Conservation (phyloP, 2,888 invertebrate species). For the Stictocephala bisonia region DNA sequence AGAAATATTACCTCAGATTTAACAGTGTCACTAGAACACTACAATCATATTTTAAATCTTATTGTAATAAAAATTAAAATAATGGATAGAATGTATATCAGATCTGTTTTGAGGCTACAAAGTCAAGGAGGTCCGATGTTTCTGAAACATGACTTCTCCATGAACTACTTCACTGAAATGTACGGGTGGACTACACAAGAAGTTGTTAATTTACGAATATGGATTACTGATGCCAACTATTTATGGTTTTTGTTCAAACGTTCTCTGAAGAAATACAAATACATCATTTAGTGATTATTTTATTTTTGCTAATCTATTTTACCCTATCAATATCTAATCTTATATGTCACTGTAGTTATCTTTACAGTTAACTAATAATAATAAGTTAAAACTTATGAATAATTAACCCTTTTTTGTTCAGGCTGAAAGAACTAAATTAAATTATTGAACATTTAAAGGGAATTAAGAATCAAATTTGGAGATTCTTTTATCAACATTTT, state of each 20-base stretch:
- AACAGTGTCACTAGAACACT: conserved; percentile 8
- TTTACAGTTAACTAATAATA: no score
- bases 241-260: conserved; percentile 18
- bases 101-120: conserved; percentile 12
- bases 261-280: not conserved
- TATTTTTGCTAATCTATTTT: no score
- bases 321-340: no score
- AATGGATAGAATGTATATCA: conserved; percentile 12
- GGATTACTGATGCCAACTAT: conserved; percentile 16
- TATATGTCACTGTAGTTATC: no score
- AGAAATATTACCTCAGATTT: not conserved
- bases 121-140: conserved; percentile 1
- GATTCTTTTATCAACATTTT: no score
- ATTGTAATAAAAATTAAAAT: conserved; percentile 22
- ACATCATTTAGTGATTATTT: no score
- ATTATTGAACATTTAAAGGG: no score
- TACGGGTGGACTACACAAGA: conserved; percentile 11
- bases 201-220: not conserved
- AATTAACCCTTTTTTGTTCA: no score
- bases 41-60: conserved; percentile 8
- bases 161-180: not conserved
- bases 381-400: no score
- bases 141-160: not conserved
- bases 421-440: no score
- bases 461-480: no score